Conservation (phyloP, 2,113 vertebrate genomes). For the Scytalopus superciliaris region DNA sequence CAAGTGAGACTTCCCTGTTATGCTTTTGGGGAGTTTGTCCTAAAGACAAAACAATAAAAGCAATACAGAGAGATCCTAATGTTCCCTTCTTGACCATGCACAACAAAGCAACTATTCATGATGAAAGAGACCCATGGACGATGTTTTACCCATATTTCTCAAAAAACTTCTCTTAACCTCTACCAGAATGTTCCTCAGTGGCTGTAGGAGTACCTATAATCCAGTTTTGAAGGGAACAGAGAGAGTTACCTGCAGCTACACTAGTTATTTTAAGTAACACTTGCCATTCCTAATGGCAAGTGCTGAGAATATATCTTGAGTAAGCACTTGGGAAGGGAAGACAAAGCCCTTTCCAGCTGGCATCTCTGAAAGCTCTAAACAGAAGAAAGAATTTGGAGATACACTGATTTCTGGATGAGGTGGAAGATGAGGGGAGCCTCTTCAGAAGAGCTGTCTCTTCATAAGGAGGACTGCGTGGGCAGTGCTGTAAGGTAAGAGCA, state of each 20-base stretch:
- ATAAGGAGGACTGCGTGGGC: neutral
- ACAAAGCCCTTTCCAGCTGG: neutral
- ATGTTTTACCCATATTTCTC: neutral
- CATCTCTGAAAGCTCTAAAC: neutral
- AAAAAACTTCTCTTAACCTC: neutral
- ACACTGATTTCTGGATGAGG: neutral
- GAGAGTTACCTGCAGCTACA: neutral
- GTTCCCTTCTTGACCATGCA: neutral
- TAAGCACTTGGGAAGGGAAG: neutral
- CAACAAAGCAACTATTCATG: neutral
- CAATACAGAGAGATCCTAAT: neutral
- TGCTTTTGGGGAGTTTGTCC: neutral
- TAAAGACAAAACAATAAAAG: neutral
- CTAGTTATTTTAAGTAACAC: neutral
- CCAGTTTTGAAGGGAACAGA: neutral
- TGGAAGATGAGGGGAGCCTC: neutral
- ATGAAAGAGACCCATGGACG: neutral
- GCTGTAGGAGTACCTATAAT: neutral
- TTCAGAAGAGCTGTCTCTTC: neutral
- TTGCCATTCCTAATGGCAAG: neutral
- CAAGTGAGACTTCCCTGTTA: neutral
- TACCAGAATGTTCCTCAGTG: neutral
- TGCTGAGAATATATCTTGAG: neutral
- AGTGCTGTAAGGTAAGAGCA: neutral
- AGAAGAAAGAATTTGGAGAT: neutral